Conservation (phyloP, 2,888 invertebrate species). For the Clusia tigrina region DNA sequence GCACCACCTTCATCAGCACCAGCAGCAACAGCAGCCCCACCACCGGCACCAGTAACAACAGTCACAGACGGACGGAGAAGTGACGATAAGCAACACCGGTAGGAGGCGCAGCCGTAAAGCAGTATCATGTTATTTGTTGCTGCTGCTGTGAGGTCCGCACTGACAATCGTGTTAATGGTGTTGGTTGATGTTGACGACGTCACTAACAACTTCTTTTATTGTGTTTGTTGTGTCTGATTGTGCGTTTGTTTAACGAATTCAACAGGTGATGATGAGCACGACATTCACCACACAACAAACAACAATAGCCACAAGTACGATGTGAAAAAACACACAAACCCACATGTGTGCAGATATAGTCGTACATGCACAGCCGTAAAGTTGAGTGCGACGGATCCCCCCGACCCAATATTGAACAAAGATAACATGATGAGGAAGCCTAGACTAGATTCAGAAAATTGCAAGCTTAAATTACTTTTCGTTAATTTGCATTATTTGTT, state of each 20-base stretch:
- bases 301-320: too few species aligned
- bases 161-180: neutral
- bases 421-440: too few species aligned
- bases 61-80: neutral
- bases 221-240: slow-evolving; percentile 13
- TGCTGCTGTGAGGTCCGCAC: slow-evolving; percentile 6
- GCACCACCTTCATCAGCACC: slow-evolving; percentile 28
- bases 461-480: too few species aligned
- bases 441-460: too few species aligned
- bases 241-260: slow-evolving; percentile 19
- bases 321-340: too few species aligned
- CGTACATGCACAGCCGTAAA: too few species aligned
- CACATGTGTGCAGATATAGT: too few species aligned
- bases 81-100: neutral
- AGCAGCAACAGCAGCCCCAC: slow-evolving; percentile 15
- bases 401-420: too few species aligned
- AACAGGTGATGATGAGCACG: slow-evolving; percentile 23
- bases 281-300: slow-evolving; percentile 4
- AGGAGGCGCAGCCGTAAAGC: neutral
- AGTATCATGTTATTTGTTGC: slow-evolving; percentile 11
- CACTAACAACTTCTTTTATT: slow-evolving; percentile 7
- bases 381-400: too few species aligned
- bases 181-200: slow-evolving; percentile 12
- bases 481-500: too few species aligned
- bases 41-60: slow-evolving; percentile 10